Evolutionary conservation across 2,113 vertebrate species (phyloP), one percentile per base, ranked within the genome.

Genomic region (Phainopepla nitens): DNA sequence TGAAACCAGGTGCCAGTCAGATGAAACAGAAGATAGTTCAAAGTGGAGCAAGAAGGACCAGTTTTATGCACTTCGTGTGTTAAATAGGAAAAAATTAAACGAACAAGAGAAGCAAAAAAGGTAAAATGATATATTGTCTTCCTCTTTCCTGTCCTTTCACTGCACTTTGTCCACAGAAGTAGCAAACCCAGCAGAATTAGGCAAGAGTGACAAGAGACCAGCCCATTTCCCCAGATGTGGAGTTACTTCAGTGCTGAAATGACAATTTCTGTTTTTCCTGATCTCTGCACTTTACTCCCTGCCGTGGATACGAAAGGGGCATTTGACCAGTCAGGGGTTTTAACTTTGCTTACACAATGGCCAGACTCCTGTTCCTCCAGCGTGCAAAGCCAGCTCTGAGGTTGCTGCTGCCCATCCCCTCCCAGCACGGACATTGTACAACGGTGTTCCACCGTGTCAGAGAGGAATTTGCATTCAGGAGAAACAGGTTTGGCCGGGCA

Each of bases 401-500:
- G 58, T 5, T 69, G 50, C 56, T 70, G 70, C 79, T 68, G 91
- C 94, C 93, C 86, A 28, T n/a, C 64, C 92, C 79, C 76, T 92
- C 41, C 75, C 80, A 90, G 75, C 68, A 50, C 0, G 0, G 88
- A 56, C 22, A 29, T 53, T 57, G 54, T 45, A 77, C 88, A 73
- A 9, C 6, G 3, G n/a, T 0, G 1, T 51, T 84, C 35, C 82
- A 33, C 50, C n/a, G 35, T 11, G 12, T 73, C 86, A 89, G 56
- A 7, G 41, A 36, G 53, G 89, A 62, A 95, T 94, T 91, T 94
- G 91, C 95, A 92, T 91, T 91, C 94, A 91, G 72, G 95, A 94
- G 86, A 71, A 97, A 95, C 95, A 94, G 93, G 95, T 96, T 92
- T 54, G 87, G 68, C 68, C 15, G 0, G 93, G 50, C 9, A 0